Evolutionary conservation across 1,140 invertebrate species (phyloP).

Genomic region (Nixonia krombeini): DNA sequence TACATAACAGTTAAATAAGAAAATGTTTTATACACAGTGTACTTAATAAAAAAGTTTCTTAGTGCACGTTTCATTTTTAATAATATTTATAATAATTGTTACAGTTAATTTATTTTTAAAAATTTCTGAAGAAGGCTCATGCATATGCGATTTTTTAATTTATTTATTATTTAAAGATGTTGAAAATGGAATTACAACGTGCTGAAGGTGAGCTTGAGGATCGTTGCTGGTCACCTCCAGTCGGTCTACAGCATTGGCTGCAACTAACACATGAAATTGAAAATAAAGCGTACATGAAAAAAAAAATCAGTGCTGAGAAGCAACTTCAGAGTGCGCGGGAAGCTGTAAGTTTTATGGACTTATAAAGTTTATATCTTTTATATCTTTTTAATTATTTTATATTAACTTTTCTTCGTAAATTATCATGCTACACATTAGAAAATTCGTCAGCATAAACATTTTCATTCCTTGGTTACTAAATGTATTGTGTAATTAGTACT

Average conservation of each 20-base stretch:
- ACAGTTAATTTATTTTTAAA: no score
- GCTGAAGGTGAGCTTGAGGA: conserved; percentile 92
- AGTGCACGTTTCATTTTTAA: no score
- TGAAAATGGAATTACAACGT: conserved; percentile 84
- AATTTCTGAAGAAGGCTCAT: no score
- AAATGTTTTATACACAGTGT: no score
- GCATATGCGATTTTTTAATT: conserved; percentile 22
- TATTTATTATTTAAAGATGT: conserved; percentile 73
- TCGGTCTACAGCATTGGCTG: conserved; percentile 92
- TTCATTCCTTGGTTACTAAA: no score
- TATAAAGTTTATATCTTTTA: neutral
- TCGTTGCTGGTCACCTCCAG: conserved; percentile 87
- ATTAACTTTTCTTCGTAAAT: no score
- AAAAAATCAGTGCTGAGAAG: conserved; percentile 86
- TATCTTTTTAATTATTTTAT: neutral
- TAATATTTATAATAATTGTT: no score
- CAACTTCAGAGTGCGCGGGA: conserved; percentile 91
- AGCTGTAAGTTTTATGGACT: conserved; percentile 75
- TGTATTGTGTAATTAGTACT: no score
- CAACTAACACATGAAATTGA: conserved; percentile 96
- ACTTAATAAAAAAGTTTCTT: no score
- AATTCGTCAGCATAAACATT: no score
- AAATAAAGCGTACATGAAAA: conserved; percentile 88
- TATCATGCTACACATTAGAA: no score
- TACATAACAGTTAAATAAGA: no score